A percentile compares a stretch with the other conserved stretches of the same genome.
phyloP scores from a whole-genome alignment of 2,113 vertebrate species.

The Propithecus coquereli region DNA sequence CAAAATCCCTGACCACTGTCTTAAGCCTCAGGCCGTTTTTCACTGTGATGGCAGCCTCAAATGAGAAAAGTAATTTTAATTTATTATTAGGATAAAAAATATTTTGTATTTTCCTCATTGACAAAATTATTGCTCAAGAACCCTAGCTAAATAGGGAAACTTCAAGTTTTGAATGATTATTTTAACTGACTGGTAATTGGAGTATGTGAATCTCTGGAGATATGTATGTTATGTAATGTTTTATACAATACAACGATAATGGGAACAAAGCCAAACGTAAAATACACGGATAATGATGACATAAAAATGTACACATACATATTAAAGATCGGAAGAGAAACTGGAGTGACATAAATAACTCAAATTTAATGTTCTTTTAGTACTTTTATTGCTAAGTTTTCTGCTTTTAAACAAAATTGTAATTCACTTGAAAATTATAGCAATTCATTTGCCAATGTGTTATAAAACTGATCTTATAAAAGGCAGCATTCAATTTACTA shows the following conservation, averaged over 20 bases:
- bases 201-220: background rate
- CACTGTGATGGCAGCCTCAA: slow-evolving; percentile 13
- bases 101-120: background rate
- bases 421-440: slow-evolving; percentile 52
- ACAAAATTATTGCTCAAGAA: slow-evolving; percentile 58
- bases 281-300: background rate
- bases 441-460: slow-evolving; percentile 27
- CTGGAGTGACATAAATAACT: slow-evolving; percentile 17
- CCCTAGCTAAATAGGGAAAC: slow-evolving; percentile 28
- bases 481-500: background rate
- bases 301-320: background rate
- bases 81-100: background rate
- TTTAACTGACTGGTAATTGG: background rate
- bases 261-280: slow-evolving; percentile 29
- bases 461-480: slow-evolving; percentile 13
- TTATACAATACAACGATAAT: background rate
- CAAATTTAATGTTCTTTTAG: background rate
- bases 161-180: background rate
- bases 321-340: slow-evolving; percentile 8
- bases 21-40: slow-evolving; percentile 22
- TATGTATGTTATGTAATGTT: background rate
- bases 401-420: slow-evolving; percentile 37
- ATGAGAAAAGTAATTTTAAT: slow-evolving; percentile 18
- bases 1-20: slow-evolving; percentile 36
- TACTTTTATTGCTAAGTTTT: slow-evolving; percentile 23